Evolutionary conservation across 1,140 invertebrate genomes (phyloP).

Genomic region (Magallana gigas): DNA sequence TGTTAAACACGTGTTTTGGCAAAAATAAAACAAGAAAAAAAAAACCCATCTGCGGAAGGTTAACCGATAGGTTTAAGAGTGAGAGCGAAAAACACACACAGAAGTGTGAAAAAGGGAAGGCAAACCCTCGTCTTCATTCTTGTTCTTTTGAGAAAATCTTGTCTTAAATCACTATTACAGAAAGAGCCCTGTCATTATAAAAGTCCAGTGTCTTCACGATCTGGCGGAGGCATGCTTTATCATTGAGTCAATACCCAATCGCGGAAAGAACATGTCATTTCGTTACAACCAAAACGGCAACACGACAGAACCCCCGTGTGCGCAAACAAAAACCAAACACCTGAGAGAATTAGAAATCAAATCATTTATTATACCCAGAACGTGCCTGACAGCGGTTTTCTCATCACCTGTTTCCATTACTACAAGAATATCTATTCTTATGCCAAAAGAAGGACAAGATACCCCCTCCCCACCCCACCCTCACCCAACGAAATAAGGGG

Average conservation of each 20-base stretch:
- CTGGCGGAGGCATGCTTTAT: neutral
- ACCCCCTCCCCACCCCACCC: neutral
- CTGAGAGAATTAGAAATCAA: conserved; percentile 30
- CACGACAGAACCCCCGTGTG: conserved; percentile 2
- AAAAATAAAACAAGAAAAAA: neutral
- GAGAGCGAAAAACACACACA: neutral
- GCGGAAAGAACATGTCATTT: conserved; percentile 12
- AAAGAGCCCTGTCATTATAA: neutral
- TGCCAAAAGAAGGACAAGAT: neutral
- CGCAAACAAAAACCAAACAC: conserved; percentile 25
- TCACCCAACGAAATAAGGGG: neutral
- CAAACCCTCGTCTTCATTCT: conserved; percentile 15
- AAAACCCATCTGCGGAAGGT: neutral
- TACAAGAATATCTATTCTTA: neutral
- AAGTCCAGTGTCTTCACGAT: neutral
- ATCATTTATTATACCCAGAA: neutral
- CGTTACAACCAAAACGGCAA: neutral
- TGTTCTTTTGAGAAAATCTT: conserved; percentile 23
- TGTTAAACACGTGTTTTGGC: conserved; percentile 15
- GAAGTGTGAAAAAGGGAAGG: conserved; percentile 20
- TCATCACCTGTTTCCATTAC: neutral
- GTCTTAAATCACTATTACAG: conserved; percentile 17
- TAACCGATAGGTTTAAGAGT: neutral
- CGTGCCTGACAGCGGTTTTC: conserved; percentile 2
- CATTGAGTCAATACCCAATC: neutral